Base-by-base conservation (phyloP, 2,113 vertebrate genomes). In the Lophius piscatorius region DNA sequence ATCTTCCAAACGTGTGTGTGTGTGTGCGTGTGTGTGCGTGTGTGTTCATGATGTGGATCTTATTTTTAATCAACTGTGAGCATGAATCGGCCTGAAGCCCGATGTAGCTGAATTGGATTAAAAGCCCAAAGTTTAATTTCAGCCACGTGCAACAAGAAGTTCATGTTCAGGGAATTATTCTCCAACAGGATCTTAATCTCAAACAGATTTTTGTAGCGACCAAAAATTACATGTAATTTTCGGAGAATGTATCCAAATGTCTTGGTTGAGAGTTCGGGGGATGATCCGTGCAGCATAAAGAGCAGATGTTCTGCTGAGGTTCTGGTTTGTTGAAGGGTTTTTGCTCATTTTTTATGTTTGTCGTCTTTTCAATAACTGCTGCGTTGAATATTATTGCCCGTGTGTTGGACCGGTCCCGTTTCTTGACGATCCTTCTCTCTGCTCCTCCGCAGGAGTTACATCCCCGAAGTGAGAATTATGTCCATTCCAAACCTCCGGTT, bases 391-490 rank as follows among this genome's bases (percentile, higher is more conserved):
- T n/a, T n/a, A n/a, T n/a, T n/a, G n/a, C n/a, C n/a, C n/a, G n/a
- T n/a, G n/a, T n/a, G n/a, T n/a, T n/a, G n/a, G n/a, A n/a, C n/a
- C n/a, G n/a, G n/a, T 35, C 14, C 26, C n/a, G 40, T 54, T 13
- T 42, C 34, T n/a, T 73, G 41, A 80, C 49, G 23, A 5, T 1
- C 33, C 24, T 14, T 42, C 33, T 68, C 12, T 11, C 10, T 21
- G 49, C 62, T 84, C 54, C 78, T 39, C 55, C 34, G 29, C 51
- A 99, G 97, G 81, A 98, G 95, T 86, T 99, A 99, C 47, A 94
- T 99, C 81, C 97, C 97, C 66, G 97, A 99, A 93, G 94, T 99
- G 76, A 94, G 97, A 88, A 99, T 99, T 82, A 97, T 99, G 96
- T 99, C 97, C 55, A 97, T 99, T 90, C 97, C 97, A 70, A 99